Percentiles rank a stretch among this genome's conserved stretches.
These are phyloP conservation scores for Patella pellucida DNA, from an alignment of 2,888 invertebrate species.

Conservation along the genomic window DNA sequence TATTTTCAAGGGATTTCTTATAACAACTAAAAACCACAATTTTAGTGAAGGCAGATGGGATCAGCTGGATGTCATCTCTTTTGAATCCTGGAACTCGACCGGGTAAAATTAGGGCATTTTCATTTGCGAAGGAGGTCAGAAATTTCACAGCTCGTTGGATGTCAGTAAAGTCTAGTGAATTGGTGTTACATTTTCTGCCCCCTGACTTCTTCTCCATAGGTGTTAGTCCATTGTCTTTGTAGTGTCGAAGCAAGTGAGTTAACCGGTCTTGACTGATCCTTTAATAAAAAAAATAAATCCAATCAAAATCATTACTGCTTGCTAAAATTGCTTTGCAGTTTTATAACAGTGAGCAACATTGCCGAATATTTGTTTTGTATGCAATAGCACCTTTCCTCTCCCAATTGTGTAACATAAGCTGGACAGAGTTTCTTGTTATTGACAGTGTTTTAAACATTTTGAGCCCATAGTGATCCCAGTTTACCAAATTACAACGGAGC, in stretches of 20 bases:
- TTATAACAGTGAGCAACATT: too few relatives aligned
- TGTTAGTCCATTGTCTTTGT: conserved; percentile 20
- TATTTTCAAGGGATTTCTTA: background rate
- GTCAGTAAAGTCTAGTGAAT: conserved; percentile 20
- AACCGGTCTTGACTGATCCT: conserved; percentile 22
- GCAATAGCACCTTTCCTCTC: too few relatives aligned
- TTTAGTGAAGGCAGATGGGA: conserved; percentile 18
- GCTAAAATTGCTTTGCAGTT: too few relatives aligned
- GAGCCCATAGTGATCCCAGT: too few relatives aligned
- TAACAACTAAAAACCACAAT: conserved; percentile 13
- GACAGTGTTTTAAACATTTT: too few relatives aligned
- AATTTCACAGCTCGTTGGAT: conserved; percentile 23
- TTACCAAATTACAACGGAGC: too few relatives aligned
- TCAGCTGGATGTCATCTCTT: conserved; percentile 30
- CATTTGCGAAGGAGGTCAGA: conserved; percentile 27
- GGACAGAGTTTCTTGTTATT: too few relatives aligned
- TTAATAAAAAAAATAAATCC: background rate
- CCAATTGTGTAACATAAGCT: too few relatives aligned
- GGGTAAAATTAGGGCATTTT: conserved; percentile 29
- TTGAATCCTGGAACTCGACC: conserved; percentile 29
- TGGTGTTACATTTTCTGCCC: conserved; percentile 15
- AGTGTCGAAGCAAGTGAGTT: conserved; percentile 17
- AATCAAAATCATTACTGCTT: too few relatives aligned
- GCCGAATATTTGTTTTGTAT: too few relatives aligned
- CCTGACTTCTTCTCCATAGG: conserved; percentile 17